Percentiles rank a stretch among this genome's conserved stretches.
Evolutionary conservation across 2,888 invertebrate species (phyloP).

Genomic region (Trissonchulus sp.): DNA sequence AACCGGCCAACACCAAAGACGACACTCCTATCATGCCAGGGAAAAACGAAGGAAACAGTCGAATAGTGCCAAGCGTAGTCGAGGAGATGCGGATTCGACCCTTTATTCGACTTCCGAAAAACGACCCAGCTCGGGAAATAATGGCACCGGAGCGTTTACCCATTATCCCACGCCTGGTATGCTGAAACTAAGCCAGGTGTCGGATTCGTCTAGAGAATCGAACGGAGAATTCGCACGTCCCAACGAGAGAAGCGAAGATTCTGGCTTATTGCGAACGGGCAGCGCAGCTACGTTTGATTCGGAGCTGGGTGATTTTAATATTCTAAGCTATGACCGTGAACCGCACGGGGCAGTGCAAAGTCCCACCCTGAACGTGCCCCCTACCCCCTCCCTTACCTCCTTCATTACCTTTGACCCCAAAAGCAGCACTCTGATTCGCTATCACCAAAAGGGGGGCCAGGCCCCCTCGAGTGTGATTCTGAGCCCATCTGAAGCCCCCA

Average conservation of each 20-base stretch:
- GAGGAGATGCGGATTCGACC: background rate
- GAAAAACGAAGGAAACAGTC: background rate
- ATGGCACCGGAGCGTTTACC: background rate
- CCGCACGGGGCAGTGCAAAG: no score
- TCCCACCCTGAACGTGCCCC: background rate
- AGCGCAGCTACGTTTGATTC: background rate
- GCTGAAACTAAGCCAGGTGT: background rate
- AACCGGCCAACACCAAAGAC: background rate
- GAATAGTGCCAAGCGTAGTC: background rate
- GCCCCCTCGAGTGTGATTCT: no score
- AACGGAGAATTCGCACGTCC: background rate
- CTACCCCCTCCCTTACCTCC: constrained; percentile 6
- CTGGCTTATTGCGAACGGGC: no score
- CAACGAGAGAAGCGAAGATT: background rate
- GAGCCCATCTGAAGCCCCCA: no score
- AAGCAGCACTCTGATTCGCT: constrained; percentile 29
- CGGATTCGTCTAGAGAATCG: background rate
- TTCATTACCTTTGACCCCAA: constrained; percentile 24
- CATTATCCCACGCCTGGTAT: background rate
- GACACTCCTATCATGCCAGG: constrained; percentile 1
- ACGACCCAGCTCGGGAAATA: background rate
- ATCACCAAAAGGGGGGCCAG: background rate
- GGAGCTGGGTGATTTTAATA: background rate
- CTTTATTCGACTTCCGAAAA: background rate
- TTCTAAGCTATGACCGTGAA: background rate